Percentiles rank a stretch among this genome's conserved stretches.
Evolutionary conservation across 2,797 vertebrate genomes (phyloP).

Genomic region (Hippoglossus hippoglossus): DNA sequence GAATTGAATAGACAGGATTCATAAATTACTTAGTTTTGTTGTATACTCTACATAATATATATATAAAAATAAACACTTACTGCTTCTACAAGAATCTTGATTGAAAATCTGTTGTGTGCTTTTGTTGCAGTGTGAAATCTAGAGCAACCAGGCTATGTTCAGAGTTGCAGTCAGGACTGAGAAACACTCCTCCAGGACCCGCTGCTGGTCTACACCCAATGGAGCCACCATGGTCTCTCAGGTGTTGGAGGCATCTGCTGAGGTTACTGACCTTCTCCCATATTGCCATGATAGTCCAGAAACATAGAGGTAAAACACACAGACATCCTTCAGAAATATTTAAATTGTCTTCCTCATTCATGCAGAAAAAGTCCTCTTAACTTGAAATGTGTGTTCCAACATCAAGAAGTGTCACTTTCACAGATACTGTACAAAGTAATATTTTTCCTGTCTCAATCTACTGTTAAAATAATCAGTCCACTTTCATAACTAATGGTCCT

Average conservation of each 20-base stretch:
- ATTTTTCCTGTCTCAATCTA: background rate
- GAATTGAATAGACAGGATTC: no score
- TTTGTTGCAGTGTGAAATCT: constrained; percentile 85
- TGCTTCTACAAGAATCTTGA: no score
- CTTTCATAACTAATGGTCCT: no score
- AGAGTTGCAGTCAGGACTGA: constrained; percentile 81
- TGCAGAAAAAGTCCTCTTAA: background rate
- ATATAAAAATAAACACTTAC: background rate
- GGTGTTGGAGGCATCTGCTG: constrained; percentile 84
- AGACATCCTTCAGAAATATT: background rate
- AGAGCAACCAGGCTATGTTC: constrained; percentile 84
- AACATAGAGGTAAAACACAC: constrained; percentile 87
- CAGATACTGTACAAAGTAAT: background rate
- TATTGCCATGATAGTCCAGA: constrained; percentile 85
- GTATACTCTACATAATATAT: background rate
- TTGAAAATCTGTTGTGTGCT: background rate
- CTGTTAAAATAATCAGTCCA: no score
- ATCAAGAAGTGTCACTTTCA: background rate
- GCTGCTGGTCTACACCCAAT: constrained; percentile 84
- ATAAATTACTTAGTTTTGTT: background rate
- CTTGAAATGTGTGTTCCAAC: background rate
- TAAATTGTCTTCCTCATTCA: background rate
- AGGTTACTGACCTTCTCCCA: constrained; percentile 84
- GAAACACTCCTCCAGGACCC: constrained; percentile 87
- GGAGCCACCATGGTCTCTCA: constrained; percentile 84